Conservation (phyloP, 1,140 invertebrate genomes). For the Lasioglossum baleicum region DNA sequence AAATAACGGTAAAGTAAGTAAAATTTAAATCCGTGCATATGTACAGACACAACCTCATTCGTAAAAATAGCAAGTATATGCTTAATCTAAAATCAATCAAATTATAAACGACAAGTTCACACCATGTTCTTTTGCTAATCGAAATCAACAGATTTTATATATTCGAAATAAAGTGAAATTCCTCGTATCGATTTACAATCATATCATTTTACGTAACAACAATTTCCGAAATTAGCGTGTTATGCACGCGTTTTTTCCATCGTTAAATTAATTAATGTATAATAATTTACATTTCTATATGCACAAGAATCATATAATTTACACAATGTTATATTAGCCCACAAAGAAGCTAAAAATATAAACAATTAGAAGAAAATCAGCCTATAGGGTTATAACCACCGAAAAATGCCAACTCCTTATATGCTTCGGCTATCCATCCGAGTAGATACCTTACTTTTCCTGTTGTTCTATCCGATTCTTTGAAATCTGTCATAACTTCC, state of each 20-base stretch:
- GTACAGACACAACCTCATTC: too few species aligned
- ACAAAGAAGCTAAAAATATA: too few species aligned
- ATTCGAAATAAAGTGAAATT: constrained; percentile 7
- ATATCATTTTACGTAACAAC: neutral
- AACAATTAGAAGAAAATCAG: too few species aligned
- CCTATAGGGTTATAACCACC: constrained; percentile 34
- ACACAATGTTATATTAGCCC: constrained; percentile 6
- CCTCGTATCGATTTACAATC: neutral
- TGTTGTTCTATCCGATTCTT: constrained; percentile 63
- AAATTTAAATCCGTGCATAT: too few species aligned
- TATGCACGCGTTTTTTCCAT: too few species aligned
- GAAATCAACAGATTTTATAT: too few species aligned
- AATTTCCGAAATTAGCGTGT: neutral
- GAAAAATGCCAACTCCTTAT: constrained; percentile 69
- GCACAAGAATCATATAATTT: constrained; percentile 15
- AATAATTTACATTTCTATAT: constrained; percentile 33
- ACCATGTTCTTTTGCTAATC: too few species aligned
- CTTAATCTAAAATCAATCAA: too few species aligned
- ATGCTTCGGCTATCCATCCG: constrained; percentile 72
- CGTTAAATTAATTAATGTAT: constrained; percentile 36
- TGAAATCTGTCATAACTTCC: constrained; percentile 68
- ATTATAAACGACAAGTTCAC: too few species aligned
- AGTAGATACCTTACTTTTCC: constrained; percentile 71
- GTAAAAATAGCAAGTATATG: too few species aligned
- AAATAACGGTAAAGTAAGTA: too few species aligned